Percentiles rank a stretch among this genome's conserved stretches.
These are phyloP conservation scores for Listronotus bonariensis DNA, from an alignment of 1,140 invertebrate species.

Conservation along the genomic window DNA sequence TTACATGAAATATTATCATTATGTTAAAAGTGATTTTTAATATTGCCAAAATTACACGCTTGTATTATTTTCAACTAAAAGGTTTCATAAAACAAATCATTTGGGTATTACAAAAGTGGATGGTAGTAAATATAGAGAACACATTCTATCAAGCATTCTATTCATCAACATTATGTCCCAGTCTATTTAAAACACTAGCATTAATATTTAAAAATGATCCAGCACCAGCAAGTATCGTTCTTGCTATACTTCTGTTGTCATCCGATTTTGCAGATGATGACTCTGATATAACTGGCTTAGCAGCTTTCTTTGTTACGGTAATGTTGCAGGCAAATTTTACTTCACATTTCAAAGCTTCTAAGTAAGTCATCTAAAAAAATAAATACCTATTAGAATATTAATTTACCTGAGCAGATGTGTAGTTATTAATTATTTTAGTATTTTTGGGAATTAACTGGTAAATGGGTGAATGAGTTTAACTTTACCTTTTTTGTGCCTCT, in stretches of 20 bases:
- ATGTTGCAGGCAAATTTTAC: conserved; percentile 67
- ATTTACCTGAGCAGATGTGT: too few species aligned
- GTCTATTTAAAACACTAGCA: conserved; percentile 28
- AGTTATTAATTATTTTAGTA: too few species aligned
- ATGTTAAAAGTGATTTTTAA: too few species aligned
- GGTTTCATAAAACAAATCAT: too few species aligned
- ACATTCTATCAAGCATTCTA: too few species aligned
- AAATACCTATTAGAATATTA: background rate
- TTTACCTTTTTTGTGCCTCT: background rate
- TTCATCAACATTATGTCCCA: conserved; percentile 3
- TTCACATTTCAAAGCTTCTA: conserved; percentile 67
- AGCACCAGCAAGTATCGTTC: conserved; percentile 39
- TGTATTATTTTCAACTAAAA: too few species aligned
- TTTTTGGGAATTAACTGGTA: too few species aligned
- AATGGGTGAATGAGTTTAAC: background rate
- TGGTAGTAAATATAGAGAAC: background rate
- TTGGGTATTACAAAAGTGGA: too few species aligned
- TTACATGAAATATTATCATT: too few species aligned
- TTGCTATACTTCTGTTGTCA: conserved; percentile 31
- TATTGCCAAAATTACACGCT: too few species aligned
- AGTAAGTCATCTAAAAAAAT: conserved; percentile 62
- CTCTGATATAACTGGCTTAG: conserved; percentile 49
- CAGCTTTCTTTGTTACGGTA: conserved; percentile 67
- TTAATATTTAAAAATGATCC: conserved; percentile 41
- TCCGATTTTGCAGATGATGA: conserved; percentile 27